Evolutionary conservation across 2,888 invertebrate genomes (phyloP), one percentile per base, ranked within the genome.

Genomic region (Andrena bicolor): DNA sequence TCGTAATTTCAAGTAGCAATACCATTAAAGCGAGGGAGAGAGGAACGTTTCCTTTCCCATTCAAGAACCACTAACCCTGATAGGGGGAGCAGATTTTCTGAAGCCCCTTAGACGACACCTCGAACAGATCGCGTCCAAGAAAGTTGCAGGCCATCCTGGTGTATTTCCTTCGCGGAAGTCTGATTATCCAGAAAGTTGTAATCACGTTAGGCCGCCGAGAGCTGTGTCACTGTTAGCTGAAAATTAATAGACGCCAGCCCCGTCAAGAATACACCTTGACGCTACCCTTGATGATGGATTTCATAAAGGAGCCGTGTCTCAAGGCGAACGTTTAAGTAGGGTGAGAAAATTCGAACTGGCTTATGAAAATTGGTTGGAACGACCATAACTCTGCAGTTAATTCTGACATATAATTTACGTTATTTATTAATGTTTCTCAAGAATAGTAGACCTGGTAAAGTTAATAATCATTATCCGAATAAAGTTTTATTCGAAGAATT

Each of bases 161-260:
- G 66, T 76, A 61, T 76, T 85, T 77, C 53, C 75, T 70, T 65
- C 75, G 60, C 35, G 79, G 53, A 56, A 75, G 73, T 80, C 88
- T 88, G 86, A 88, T 88, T 88, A 88, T 88, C 84, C 80, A 79
- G 76, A 88, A 88, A 88, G 80, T 88, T 80, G 78, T 88, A 88
- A 88, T 88, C 85, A 64, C 76, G 68, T 88, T 88, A 88, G 73
- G 70, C 66, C 73, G 76, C 73, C 77, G 71, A 81, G 84, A 79
- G 80, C 75, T 63, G 77, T 79, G 84, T 84, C 84, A 77, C 79
- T 88, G 87, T 77, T 79, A 68, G 76, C 69, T 84, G 86, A 82
- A 82, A 88, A 88, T 88, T 88, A 88, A 85, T 86, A 88, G 82
- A 82, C 70, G 83, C 61, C 84, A 49, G 60, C 66, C 75, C 76